Conservation (phyloP, 1,140 invertebrate genomes). For the Trissolcus basalis region DNA sequence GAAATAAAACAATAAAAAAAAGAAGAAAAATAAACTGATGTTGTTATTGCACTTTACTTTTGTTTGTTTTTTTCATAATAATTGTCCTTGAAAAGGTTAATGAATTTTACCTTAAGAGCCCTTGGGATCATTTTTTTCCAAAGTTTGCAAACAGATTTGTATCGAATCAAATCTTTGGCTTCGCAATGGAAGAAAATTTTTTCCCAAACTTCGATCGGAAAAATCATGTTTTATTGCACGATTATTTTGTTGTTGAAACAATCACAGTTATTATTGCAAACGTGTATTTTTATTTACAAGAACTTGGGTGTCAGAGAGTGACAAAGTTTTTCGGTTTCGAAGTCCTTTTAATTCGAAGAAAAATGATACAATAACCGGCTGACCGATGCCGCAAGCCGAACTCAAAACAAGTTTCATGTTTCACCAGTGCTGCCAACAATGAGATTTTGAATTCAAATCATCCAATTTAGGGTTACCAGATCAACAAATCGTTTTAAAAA, state of each 20-base stretch:
- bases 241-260: not conserved
- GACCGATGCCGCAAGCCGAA: too few species aligned
- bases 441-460: too few species aligned
- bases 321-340: too few species aligned
- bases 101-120: conserved; percentile 21
- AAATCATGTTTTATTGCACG: conserved; percentile 16
- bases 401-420: too few species aligned
- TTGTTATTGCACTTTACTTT: too few species aligned
- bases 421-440: too few species aligned
- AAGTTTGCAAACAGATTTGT: conserved; percentile 17
- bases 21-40: not conserved
- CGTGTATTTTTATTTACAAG: too few species aligned
- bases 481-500: too few species aligned
- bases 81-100: not conserved
- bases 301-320: too few species aligned
- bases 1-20: not conserved
- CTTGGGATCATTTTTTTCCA: conserved; percentile 26
- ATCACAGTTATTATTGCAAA: not conserved
- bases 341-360: too few species aligned
- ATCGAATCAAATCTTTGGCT: conserved; percentile 24
- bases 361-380: too few species aligned
- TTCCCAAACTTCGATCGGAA: conserved; percentile 47
- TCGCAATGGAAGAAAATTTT: conserved; percentile 22
- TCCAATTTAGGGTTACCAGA: too few species aligned
- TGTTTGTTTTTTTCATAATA: not conserved